Conservation (phyloP, 1,140 invertebrate genomes). For the Danaus plexippus region DNA sequence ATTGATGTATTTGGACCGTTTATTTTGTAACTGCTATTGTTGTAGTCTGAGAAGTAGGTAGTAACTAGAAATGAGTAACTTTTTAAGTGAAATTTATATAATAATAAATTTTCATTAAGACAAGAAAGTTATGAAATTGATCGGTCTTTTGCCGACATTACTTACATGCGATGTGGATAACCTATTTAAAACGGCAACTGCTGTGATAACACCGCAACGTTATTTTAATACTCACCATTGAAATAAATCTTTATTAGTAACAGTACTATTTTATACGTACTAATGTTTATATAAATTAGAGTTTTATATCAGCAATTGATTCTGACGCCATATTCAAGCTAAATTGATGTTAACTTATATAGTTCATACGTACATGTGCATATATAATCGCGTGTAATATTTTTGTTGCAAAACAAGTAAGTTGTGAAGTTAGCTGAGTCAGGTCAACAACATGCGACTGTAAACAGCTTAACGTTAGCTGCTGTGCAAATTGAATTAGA, state of each 20-base stretch:
- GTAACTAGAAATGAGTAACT: too few species aligned
- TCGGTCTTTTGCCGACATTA: background rate
- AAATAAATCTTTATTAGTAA: too few species aligned
- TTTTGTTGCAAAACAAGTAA: constrained; percentile 4
- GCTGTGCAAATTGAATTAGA: constrained; percentile 55
- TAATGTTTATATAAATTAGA: too few species aligned
- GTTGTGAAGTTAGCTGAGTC: constrained; percentile 17
- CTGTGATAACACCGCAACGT: constrained; percentile 8
- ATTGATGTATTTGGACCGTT: constrained; percentile 13
- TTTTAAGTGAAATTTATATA: too few species aligned
- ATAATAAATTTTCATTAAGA: constrained; percentile 8
- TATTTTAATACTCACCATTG: too few species aligned
- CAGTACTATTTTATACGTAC: too few species aligned
- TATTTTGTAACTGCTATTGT: background rate
- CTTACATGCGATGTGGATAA: constrained; percentile 5
- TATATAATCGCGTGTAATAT: background rate
- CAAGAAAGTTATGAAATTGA: constrained; percentile 4
- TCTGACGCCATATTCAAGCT: too few species aligned
- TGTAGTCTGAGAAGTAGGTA: too few species aligned
- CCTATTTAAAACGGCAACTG: constrained; percentile 10
- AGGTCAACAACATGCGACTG: constrained; percentile 46
- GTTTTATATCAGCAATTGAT: too few species aligned
- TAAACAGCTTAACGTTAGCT: constrained; percentile 40
- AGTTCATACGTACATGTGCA: too few species aligned
- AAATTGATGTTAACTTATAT: too few species aligned